These are phyloP conservation scores for Pseudomugil tenellus DNA, from an alignment of 2,797 vertebrate species.

Conservation along the genomic window DNA sequence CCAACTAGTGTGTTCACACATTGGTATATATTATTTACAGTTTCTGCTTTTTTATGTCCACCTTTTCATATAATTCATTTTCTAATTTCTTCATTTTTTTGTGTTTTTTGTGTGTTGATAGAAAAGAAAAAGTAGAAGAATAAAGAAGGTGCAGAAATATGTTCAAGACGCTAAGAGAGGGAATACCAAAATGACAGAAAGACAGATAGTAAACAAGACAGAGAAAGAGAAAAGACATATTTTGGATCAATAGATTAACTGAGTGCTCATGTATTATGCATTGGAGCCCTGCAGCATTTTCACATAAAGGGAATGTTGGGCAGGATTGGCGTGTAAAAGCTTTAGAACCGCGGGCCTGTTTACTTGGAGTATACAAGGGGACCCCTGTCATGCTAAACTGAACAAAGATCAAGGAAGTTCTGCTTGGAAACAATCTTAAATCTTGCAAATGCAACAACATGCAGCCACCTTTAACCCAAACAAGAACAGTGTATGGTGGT, in stretches of 20 bases:
- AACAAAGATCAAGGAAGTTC: conserved; percentile 24
- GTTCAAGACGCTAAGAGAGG: conserved; percentile 28
- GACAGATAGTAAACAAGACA: conserved; percentile 72
- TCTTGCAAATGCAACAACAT: neutral
- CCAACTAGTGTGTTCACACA: conserved; percentile 22
- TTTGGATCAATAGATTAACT: conserved; percentile 87
- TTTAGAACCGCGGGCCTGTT: conserved; percentile 84
- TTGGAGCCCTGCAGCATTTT: conserved; percentile 83
- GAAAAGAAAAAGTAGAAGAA: conserved; percentile 9
- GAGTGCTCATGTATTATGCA: conserved; percentile 86
- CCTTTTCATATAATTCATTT: conserved; percentile 33
- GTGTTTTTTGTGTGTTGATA: conserved; percentile 12
- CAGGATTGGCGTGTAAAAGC: conserved; percentile 85
- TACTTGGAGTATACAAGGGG: conserved; percentile 71
- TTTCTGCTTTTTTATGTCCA: conserved; percentile 34
- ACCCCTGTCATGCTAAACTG: conserved; percentile 42
- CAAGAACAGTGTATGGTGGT: no score
- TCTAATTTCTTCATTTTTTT: conserved; percentile 34
- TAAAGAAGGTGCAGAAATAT: neutral
- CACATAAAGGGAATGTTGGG: conserved; percentile 83
- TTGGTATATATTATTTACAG: conserved; percentile 37
- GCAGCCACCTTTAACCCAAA: fast-evolving
- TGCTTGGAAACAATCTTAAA: conserved; percentile 6
- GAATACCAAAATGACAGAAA: conserved; percentile 58
- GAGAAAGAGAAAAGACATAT: conserved; percentile 74